phyloP scores from a whole-genome alignment of 2,113 vertebrate genomes.

The Nibea coibor region DNA sequence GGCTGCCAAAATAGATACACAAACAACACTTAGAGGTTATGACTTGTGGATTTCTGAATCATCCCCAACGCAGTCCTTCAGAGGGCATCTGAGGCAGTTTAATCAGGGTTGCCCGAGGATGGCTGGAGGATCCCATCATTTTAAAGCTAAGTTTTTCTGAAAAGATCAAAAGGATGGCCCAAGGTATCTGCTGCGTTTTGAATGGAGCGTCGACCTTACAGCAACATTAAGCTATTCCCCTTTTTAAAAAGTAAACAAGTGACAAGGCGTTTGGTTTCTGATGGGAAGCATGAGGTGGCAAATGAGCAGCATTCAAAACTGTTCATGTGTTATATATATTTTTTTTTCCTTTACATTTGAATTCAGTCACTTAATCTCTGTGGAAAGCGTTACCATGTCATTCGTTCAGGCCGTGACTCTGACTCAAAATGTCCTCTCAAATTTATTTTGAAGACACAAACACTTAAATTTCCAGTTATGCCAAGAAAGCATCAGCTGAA shows the following conservation, averaged over 20 bases:
- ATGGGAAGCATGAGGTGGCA: neutral
- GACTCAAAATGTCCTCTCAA: neutral
- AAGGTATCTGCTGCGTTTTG: slow-evolving; percentile 27
- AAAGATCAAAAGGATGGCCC: slow-evolving; percentile 54
- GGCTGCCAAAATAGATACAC: slow-evolving; percentile 6
- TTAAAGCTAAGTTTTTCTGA: slow-evolving; percentile 43
- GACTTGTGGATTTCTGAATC: slow-evolving; percentile 27
- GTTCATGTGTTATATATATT: neutral
- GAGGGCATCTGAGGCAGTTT: slow-evolving; percentile 22
- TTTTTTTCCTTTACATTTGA: neutral
- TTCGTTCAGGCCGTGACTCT: neutral
- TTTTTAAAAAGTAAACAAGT: slow-evolving; percentile 28
- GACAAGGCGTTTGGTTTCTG: neutral
- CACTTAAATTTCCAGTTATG: neutral
- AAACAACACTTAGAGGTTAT: slow-evolving; percentile 14
- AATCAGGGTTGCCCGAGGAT: slow-evolving; percentile 36
- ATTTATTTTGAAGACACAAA: neutral
- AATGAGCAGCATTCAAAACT: neutral
- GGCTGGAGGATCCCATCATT: slow-evolving; percentile 38
- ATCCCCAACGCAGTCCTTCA: slow-evolving; percentile 17
- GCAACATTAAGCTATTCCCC: neutral
- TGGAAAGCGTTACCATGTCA: neutral
- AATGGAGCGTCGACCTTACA: slow-evolving; percentile 39
- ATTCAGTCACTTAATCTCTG: neutral
- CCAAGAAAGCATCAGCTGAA: neutral